phyloP scores from a whole-genome alignment of 2,797 vertebrate species.

The Molossus alvarezi region DNA sequence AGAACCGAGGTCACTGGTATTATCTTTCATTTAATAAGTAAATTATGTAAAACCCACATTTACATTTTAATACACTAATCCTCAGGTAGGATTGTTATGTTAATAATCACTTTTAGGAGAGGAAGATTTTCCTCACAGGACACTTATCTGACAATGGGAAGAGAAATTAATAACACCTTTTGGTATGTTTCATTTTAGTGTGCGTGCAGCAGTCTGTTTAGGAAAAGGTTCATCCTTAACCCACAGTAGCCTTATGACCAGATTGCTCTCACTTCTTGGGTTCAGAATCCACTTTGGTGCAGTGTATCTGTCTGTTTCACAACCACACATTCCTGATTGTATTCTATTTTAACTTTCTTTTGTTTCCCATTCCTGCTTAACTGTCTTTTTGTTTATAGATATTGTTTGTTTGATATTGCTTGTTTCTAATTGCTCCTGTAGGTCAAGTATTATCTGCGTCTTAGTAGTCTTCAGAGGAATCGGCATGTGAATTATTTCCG shows the following conservation, averaged over 20 bases:
- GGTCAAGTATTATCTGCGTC: conserved; percentile 96
- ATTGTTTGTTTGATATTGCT: neutral
- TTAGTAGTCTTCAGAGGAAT: conserved; percentile 94
- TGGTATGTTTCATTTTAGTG: neutral
- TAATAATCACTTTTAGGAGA: neutral
- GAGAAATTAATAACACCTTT: neutral
- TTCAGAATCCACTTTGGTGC: neutral
- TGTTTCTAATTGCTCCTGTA: conserved; percentile 82
- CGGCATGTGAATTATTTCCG: conserved; percentile 87
- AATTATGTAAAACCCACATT: neutral
- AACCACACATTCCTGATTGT: neutral
- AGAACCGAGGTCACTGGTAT: too few relatives aligned
- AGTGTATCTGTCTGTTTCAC: neutral
- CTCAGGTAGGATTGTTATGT: neutral
- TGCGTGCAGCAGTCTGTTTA: neutral
- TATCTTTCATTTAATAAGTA: neutral
- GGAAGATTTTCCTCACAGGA: conserved; percentile 26
- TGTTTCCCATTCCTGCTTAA: neutral
- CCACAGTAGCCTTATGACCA: neutral
- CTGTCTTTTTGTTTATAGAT: neutral
- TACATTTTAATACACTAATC: neutral
- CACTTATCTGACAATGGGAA: neutral
- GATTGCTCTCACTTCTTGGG: neutral
- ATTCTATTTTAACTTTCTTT: neutral
- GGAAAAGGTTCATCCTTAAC: neutral